These are phyloP conservation scores for Halcyon chelicuti DNA, from an alignment of 2,797 vertebrate genomes.

Conservation along the genomic window DNA sequence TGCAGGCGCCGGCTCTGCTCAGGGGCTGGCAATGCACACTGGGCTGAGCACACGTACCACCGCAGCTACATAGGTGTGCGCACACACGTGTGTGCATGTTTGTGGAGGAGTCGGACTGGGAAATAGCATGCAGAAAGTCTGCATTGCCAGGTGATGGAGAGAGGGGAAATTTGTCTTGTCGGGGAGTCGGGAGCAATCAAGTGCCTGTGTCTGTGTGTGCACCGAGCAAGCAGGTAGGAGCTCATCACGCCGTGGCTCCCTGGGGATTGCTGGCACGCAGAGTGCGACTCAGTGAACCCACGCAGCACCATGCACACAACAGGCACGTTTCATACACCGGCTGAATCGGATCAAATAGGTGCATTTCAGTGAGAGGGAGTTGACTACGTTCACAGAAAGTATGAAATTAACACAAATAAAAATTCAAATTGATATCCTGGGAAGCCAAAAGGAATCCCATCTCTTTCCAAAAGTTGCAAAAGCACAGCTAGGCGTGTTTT, in stretches of 20 bases:
- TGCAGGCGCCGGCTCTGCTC: not conserved
- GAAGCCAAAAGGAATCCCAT: not conserved
- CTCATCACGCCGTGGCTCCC: accelerated
- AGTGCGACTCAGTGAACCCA: accelerated
- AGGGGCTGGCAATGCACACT: accelerated
- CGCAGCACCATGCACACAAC: not conserved
- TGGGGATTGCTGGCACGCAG: not conserved
- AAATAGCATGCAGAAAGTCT: accelerated
- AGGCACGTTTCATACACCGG: accelerated
- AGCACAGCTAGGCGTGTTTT: not conserved
- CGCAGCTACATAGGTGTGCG: accelerated
- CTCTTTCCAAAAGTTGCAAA: not conserved
- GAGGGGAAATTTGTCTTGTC: not conserved
- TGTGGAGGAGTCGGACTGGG: not conserved
- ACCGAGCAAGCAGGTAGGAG: not conserved
- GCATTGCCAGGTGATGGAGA: accelerated
- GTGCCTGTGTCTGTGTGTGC: not conserved
- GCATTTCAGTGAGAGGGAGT: not conserved
- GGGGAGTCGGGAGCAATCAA: accelerated
- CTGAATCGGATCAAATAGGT: not conserved
- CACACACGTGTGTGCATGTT: accelerated
- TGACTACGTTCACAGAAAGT: accelerated
- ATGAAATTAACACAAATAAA: not conserved
- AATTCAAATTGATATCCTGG: not conserved
- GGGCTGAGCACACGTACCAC: accelerated